Percentiles rank a stretch among this genome's conserved stretches.
Conservation (phyloP, 92 coral and sea anemone species). For the Muricea muricata region DNA sequence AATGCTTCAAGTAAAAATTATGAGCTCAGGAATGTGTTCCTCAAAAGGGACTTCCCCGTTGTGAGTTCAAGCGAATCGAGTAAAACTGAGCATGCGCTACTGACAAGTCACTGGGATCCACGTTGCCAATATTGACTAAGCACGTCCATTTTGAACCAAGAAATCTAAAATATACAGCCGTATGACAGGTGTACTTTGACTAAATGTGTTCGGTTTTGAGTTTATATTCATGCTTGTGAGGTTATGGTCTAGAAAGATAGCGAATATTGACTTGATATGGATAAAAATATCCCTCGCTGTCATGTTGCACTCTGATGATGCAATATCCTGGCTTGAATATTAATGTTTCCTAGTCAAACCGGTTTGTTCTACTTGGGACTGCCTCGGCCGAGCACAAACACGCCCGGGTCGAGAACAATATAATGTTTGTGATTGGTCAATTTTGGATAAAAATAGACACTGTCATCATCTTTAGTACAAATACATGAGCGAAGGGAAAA, state of each 20-base stretch:
- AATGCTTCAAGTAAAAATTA: conserved; percentile 3
- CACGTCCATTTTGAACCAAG: background rate
- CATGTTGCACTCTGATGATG: conserved; percentile 25
- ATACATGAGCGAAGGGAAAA: conserved; percentile 17
- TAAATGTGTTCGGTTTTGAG: background rate
- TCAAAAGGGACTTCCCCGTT: conserved; percentile 24
- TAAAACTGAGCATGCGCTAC: conserved; percentile 4
- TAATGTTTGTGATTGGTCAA: conserved; percentile 5
- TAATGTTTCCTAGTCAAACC: conserved; percentile 10
- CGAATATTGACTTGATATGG: background rate
- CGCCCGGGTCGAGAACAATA: conserved; percentile 7
- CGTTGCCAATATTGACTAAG: conserved; percentile 39
- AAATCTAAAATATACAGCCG: background rate
- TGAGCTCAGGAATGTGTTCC: background rate
- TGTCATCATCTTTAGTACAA: background rate
- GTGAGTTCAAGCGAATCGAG: background rate
- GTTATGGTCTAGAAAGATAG: background rate
- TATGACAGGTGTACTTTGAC: background rate
- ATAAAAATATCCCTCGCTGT: background rate
- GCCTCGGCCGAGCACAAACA: background rate
- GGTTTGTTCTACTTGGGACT: background rate
- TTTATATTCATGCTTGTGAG: background rate
- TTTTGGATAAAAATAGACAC: conserved; percentile 2
- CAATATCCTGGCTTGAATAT: background rate
- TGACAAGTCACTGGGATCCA: background rate